Percentiles rank a stretch among this genome's conserved stretches.
These are phyloP conservation scores for Ibycter americanus DNA, from an alignment of 2,797 vertebrate genomes.

Conservation along the genomic window DNA sequence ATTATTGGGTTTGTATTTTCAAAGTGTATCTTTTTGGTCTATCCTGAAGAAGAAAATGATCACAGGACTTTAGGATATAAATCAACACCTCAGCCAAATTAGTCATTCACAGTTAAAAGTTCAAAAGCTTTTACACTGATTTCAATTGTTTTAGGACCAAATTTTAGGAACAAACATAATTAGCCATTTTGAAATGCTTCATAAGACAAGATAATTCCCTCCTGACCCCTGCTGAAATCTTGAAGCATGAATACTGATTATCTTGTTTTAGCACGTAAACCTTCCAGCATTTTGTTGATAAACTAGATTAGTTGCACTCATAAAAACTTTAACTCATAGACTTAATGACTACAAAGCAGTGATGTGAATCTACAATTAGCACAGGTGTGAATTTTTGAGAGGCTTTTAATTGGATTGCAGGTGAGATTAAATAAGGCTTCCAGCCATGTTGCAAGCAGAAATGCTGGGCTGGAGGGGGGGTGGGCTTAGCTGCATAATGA, in stretches of 20 bases:
- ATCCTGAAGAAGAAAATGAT: background rate
- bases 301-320: constrained; percentile 38
- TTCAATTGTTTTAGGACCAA: background rate
- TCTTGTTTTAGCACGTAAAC: background rate
- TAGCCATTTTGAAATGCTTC: constrained; percentile 30
- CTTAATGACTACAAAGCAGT: constrained; percentile 35
- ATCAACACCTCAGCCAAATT: background rate
- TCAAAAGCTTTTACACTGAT: background rate
- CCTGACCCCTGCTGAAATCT: constrained; percentile 39
- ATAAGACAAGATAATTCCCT: constrained; percentile 46
- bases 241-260: background rate
- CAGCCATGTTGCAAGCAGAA: background rate
- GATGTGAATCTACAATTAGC: constrained; percentile 44
- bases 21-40: background rate
- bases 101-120: background rate
- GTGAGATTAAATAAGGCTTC: constrained; percentile 27
- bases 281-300: constrained; percentile 37
- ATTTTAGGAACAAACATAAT: constrained; percentile 51
- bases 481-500: rapidly evolving
- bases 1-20: background rate
- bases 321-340: background rate
- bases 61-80: background rate
- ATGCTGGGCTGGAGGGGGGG: background rate
- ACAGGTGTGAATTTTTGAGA: constrained; percentile 30
- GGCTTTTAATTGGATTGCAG: constrained; percentile 51